Base-by-base conservation (phyloP, 1,140 invertebrate species). In the Atta texana region DNA sequence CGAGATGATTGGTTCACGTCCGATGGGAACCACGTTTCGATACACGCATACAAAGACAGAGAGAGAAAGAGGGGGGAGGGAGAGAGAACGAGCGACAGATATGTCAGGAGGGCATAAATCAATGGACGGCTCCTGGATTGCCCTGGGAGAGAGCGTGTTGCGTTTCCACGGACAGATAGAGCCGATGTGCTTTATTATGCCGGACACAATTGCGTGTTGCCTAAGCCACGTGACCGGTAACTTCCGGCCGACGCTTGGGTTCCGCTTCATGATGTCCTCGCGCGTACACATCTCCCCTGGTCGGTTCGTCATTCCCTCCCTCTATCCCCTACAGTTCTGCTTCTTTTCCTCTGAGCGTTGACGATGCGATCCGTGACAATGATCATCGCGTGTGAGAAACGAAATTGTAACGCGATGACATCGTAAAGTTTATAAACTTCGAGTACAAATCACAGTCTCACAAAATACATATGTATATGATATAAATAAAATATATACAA, bases 211-310 rank as follows among this genome's bases (percentile, higher is more conserved):
- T 87, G 88, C 89, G 89, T 87, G 88, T 91, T 89, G 88, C 87
- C 87, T 84, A 77, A 89, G 90, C 85, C 90, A 91, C 90, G 89
- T 91, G 90, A 90, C 90, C 90, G 87, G 84, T 78, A 53, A 91
- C 90, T 91, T 91, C 90, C 90, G 90, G 90, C 90, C 89, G 89
- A 90, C 90, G 89, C 88, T 91, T 90, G 89, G 89, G 89, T 91
- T 91, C 82, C 84, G 84, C 89, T 89, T 71, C 39, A 57, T 78
- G 85, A 91, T 75, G 51, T 55, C 59, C 76, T 74, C 69, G 74
- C 49, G 63, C 44, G 18, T 28, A 53, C 68, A 39, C 59, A 28
- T 49, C n/a, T 14, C 21, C 49, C 63, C 59, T 34, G 64, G 63
- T 75, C 49, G 57, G n/a, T 16, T 66, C 74, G 21, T 49, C 74